These are phyloP conservation scores for Drosophila kambysellisi DNA, from an alignment of 2,888 invertebrate genomes.

Conservation along the genomic window DNA sequence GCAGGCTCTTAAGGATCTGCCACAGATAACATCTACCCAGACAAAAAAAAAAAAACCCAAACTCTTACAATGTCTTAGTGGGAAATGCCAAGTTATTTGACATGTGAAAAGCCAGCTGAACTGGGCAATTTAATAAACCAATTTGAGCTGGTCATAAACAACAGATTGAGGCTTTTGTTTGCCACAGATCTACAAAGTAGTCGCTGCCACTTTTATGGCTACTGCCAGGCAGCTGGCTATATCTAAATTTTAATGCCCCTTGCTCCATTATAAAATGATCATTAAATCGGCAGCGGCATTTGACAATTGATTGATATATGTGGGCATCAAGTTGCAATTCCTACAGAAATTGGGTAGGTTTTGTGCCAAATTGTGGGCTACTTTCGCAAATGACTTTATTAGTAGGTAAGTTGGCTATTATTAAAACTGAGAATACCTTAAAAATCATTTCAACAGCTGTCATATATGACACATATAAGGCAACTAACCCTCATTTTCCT, in stretches of 20 bases:
- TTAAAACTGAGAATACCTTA: not conserved
- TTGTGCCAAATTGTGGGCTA: conserved; percentile 24
- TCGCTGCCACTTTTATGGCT: conserved; percentile 32
- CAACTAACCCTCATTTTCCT: conserved; percentile 9
- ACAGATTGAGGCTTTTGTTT: conserved; percentile 45
- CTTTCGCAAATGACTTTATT: conserved; percentile 51
- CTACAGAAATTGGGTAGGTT: conserved; percentile 16
- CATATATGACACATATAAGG: not conserved
- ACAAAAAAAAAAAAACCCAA: conserved; percentile 14
- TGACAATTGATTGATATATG: conserved; percentile 74
- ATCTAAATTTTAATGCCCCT: conserved; percentile 39
- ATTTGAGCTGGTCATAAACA: conserved; percentile 73
- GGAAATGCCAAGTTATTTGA: conserved; percentile 62
- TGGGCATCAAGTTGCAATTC: conserved; percentile 15
- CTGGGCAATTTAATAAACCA: conserved; percentile 45
- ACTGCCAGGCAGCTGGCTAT: conserved; percentile 48
- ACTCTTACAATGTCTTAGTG: conserved; percentile 17
- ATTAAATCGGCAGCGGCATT: conserved; percentile 22
- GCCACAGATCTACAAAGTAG: conserved; percentile 17
- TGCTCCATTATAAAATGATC: conserved; percentile 63
- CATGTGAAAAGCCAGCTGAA: conserved; percentile 57
- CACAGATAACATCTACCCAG: conserved; percentile 31
- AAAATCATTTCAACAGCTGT: conserved; percentile 39
- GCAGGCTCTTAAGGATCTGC: conserved; percentile 25
- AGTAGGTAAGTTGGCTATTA: conserved; percentile 13